phyloP scores from a whole-genome alignment of 1,140 invertebrate species.

The Drosophila melanica region DNA sequence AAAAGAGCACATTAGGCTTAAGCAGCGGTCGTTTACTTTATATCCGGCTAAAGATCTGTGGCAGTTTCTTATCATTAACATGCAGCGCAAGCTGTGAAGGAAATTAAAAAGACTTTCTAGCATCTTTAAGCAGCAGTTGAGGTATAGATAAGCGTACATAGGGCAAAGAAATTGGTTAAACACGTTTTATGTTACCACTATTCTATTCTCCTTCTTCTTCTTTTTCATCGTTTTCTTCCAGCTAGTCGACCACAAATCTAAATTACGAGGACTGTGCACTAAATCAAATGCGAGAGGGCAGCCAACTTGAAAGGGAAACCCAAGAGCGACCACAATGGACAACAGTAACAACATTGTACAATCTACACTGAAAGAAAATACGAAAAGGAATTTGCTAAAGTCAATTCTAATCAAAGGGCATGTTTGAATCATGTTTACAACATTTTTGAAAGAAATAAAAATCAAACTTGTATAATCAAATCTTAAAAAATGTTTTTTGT shows the following conservation, averaged over 20 bases:
- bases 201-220: neutral
- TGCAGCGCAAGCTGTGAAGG: slow-evolving; percentile 39
- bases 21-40: slow-evolving; percentile 6
- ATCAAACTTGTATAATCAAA: too few species aligned
- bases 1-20: slow-evolving; percentile 10
- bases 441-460: too few species aligned
- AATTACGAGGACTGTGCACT: slow-evolving; percentile 72
- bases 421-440: too few species aligned
- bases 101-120: slow-evolving; percentile 73
- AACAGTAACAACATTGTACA: slow-evolving; percentile 26
- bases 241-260: slow-evolving; percentile 76
- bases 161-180: slow-evolving; percentile 7
- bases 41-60: slow-evolving; percentile 13
- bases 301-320: slow-evolving; percentile 67
- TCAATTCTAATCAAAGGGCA: too few species aligned
- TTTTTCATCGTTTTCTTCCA: slow-evolving; percentile 1
- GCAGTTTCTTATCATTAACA: slow-evolving; percentile 18
- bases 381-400: too few species aligned
- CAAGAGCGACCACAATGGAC: slow-evolving; percentile 64
- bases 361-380: neutral
- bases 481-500: too few species aligned
- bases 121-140: neutral
- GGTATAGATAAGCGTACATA: slow-evolving; percentile 6
- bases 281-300: slow-evolving; percentile 59
- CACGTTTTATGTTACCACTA: slow-evolving; percentile 30